Conservation (phyloP, 2,888 invertebrate species). For the Epistrophe grossulariae region DNA sequence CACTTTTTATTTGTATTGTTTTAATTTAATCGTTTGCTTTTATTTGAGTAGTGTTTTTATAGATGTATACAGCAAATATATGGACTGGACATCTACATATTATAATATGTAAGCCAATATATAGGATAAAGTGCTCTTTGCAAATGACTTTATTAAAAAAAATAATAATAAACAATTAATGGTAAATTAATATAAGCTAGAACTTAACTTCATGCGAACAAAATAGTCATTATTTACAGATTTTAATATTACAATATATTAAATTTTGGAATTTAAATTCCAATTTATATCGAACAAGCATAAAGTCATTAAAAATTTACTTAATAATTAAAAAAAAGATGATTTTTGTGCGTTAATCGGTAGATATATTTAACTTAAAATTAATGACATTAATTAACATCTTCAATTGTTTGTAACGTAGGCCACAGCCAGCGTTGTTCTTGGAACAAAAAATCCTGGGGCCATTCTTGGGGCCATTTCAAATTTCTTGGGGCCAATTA, state of each 20-base stretch:
- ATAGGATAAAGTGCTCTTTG: not conserved
- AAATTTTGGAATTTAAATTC: conserved; percentile 17
- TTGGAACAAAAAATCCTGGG: no score
- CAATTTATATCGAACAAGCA: not conserved
- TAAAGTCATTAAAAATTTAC: not conserved
- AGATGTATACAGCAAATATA: not conserved
- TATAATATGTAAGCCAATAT: not conserved
- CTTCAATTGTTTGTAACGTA: no score
- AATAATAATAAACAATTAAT: conserved; percentile 4
- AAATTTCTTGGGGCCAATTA: no score
- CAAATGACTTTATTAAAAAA: conserved; percentile 2
- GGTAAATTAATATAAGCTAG: conserved; percentile 43
- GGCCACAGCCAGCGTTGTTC: no score
- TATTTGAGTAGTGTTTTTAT: not conserved
- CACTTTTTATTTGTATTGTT: conserved; percentile 30
- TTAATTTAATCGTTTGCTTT: conserved; percentile 42
- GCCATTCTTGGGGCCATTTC: no score
- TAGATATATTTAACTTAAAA: no score
- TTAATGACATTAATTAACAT: no score
- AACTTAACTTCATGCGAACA: not conserved
- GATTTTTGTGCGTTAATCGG: not conserved
- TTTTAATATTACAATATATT: not conserved
- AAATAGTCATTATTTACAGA: not conserved
- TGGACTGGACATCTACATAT: not conserved
- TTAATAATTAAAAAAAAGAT: no score